Conservation (phyloP, 2,113 vertebrate genomes). For the Morone chrysops region DNA sequence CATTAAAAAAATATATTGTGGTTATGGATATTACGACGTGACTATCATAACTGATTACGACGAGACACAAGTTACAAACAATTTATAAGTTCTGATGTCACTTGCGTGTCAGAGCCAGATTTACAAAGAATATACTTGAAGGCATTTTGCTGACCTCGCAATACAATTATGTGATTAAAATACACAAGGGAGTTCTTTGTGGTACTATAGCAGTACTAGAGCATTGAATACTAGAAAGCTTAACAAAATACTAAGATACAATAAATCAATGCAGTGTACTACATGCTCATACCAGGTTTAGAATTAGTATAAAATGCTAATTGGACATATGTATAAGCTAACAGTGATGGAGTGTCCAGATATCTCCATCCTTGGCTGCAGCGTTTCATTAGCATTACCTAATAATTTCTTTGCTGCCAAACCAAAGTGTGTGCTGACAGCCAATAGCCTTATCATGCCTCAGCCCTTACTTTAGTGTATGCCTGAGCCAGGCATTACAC, state of each 20-base stretch:
- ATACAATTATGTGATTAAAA: neutral
- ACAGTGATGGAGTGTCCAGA: neutral
- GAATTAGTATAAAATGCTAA: too few species aligned
- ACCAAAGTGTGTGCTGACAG: conserved; percentile 7
- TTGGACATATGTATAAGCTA: neutral
- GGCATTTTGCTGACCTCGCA: neutral
- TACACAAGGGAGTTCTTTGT: too few species aligned
- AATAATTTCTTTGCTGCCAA: too few species aligned
- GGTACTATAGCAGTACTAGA: too few species aligned
- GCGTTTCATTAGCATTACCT: too few species aligned
- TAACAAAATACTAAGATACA: neutral
- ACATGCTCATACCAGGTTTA: neutral
- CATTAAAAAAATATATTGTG: neutral
- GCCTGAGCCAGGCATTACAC: conserved; percentile 6
- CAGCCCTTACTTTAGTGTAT: conserved; percentile 19
- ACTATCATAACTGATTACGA: neutral
- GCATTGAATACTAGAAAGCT: too few species aligned
- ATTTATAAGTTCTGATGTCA: neutral
- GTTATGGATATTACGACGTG: neutral
- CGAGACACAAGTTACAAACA: neutral
- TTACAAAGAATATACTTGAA: neutral
- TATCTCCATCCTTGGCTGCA: conserved; percentile 11
- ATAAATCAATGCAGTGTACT: neutral
- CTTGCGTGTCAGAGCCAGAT: neutral
- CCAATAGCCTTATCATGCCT: conserved; percentile 20